Evolutionary conservation across 2,888 invertebrate species (phyloP).

Genomic region (Scaptomyza tumidula): DNA sequence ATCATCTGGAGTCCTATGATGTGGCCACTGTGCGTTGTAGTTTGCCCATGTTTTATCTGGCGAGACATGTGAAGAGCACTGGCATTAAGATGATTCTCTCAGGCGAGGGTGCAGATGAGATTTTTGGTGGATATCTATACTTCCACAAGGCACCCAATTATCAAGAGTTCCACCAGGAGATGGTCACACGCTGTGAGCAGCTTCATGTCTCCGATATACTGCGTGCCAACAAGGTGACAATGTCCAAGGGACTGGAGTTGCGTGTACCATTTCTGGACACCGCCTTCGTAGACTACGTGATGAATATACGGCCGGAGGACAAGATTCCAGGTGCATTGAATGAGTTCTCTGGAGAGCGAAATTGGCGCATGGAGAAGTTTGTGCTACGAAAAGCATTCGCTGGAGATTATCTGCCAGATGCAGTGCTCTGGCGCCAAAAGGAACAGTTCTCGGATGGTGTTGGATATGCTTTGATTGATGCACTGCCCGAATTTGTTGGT

Average conservation of each 20-base stretch:
- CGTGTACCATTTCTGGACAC: slow-evolving; percentile 95
- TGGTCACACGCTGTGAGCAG: slow-evolving; percentile 87
- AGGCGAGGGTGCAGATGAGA: slow-evolving; percentile 97
- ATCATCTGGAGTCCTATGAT: slow-evolving; percentile 92
- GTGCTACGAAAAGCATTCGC: slow-evolving; percentile 92
- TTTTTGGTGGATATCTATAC: slow-evolving; percentile 97
- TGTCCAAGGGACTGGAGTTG: slow-evolving; percentile 90
- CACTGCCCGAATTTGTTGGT: slow-evolving; percentile 84
- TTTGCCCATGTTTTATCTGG: slow-evolving; percentile 90
- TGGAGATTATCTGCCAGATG: slow-evolving; percentile 89
- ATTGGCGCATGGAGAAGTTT: slow-evolving; percentile 89
- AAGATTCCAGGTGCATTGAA: slow-evolving; percentile 86
- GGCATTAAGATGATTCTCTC: slow-evolving; percentile 94
- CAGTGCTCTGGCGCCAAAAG: slow-evolving; percentile 96
- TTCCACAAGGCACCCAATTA: slow-evolving; percentile 93
- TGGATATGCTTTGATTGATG: slow-evolving; percentile 81
- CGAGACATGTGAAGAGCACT: slow-evolving; percentile 92
- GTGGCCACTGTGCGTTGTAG: slow-evolving; percentile 81
- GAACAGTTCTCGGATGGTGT: slow-evolving; percentile 89
- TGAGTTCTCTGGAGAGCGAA: slow-evolving; percentile 46
- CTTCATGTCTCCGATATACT: slow-evolving; percentile 92
- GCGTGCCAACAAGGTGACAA: slow-evolving; percentile 91
- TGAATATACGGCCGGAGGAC: slow-evolving; percentile 88
- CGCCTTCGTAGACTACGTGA: slow-evolving; percentile 91
- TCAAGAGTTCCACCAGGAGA: slow-evolving; percentile 90